A percentile compares a stretch with the other conserved stretches of the same genome.
Conservation (phyloP, 2,113 vertebrate species). For the Elephantulus edwardii region DNA sequence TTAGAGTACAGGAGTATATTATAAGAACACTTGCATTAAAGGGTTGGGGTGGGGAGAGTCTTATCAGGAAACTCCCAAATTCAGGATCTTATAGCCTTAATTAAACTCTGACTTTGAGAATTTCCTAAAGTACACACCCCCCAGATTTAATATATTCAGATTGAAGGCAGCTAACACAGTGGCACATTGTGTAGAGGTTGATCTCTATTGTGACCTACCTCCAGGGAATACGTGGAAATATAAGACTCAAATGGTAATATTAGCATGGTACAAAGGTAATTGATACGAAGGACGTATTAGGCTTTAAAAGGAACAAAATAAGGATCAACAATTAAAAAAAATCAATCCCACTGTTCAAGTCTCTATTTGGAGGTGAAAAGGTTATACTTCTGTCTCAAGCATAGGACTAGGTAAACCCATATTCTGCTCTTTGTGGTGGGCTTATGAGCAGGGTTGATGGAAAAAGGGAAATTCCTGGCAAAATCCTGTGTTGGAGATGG, state of each 20-base stretch:
- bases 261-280: background rate
- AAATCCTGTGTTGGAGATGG: constrained; percentile 68
- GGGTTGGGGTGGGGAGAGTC: background rate
- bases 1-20: background rate
- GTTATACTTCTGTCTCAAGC: constrained; percentile 72
- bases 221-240: background rate
- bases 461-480: constrained; percentile 75
- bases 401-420: constrained; percentile 63
- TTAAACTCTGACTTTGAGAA: constrained; percentile 58
- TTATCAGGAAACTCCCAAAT: background rate
- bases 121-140: background rate
- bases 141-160: constrained; percentile 25
- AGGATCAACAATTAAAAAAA: constrained; percentile 17
- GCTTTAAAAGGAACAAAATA: background rate
- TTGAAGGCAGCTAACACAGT: constrained; percentile 43
- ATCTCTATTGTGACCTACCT: constrained; percentile 13
- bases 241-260: background rate
- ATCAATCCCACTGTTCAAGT: background rate
- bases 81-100: background rate
- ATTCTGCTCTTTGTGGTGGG: constrained; percentile 70
- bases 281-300: background rate
- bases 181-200: constrained; percentile 17
- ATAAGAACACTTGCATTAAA: background rate
- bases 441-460: constrained; percentile 60
- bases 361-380: constrained; percentile 40